phyloP scores from a whole-genome alignment of 2,113 vertebrate genomes.

The Microcebus griseorufus region DNA sequence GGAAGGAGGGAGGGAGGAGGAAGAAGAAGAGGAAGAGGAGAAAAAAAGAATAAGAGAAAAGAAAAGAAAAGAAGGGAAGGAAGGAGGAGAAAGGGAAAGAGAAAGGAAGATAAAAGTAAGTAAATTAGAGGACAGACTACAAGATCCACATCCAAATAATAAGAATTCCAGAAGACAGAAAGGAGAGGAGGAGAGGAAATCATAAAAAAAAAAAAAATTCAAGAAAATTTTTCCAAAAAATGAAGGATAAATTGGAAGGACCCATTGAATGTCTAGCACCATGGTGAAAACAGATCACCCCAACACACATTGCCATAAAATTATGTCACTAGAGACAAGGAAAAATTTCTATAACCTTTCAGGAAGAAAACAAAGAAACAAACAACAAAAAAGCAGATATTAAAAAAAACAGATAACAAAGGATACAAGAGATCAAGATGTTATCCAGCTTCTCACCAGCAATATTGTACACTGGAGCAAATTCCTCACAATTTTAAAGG shows the following conservation, averaged over 20 bases:
- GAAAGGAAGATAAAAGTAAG: neutral
- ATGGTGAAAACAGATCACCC: neutral
- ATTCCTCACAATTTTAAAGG: neutral
- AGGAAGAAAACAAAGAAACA: neutral
- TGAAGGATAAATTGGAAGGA: neutral
- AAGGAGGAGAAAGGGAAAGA: fast-evolving
- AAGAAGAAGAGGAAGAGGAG: too few species aligned
- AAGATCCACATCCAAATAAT: neutral
- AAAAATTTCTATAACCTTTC: neutral
- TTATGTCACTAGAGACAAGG: neutral
- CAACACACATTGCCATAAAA: neutral
- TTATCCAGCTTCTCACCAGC: neutral
- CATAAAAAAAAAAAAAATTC: neutral
- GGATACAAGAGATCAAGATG: neutral
- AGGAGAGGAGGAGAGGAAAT: neutral
- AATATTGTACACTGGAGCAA: neutral
- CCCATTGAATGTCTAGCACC: too few species aligned
- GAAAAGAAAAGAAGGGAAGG: neutral
- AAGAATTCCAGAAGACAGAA: neutral
- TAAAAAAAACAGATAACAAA: too few species aligned
- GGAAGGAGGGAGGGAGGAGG: too few species aligned
- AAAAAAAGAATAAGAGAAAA: too few species aligned
- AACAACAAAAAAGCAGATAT: neutral
- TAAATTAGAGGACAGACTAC: neutral
- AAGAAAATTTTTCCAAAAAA: neutral